These are phyloP conservation scores for Lepidurus couesii DNA, from an alignment of 1,140 invertebrate genomes.

Conservation along the genomic window DNA sequence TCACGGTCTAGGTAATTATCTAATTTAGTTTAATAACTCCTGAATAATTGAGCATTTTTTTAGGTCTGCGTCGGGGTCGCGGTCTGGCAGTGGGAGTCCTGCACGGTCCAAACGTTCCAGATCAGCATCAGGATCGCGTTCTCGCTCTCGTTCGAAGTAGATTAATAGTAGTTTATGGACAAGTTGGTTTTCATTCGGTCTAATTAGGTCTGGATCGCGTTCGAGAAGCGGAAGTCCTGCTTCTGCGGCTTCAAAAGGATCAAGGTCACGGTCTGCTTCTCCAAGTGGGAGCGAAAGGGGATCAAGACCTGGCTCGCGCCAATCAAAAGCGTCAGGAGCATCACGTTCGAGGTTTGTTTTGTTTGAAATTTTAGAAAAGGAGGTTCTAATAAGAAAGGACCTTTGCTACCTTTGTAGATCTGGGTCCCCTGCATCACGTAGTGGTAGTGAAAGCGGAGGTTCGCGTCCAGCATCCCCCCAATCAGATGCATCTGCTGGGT, in stretches of 20 bases:
- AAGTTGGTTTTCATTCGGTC: slow-evolving; percentile 41
- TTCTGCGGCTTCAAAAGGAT: slow-evolving; percentile 38
- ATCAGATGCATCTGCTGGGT: background rate
- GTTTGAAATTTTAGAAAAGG: background rate
- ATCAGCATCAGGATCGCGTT: slow-evolving; percentile 43
- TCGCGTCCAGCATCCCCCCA: background rate
- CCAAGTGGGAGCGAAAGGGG: slow-evolving; percentile 4
- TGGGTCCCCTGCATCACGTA: background rate
- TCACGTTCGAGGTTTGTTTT: slow-evolving; percentile 3
- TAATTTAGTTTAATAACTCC: background rate
- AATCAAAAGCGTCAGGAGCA: background rate
- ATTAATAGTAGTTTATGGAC: slow-evolving; percentile 38
- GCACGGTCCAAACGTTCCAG: slow-evolving; percentile 37
- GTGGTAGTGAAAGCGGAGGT: slow-evolving; percentile 2
- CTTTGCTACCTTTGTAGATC: background rate
- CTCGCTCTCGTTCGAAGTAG: slow-evolving; percentile 38
- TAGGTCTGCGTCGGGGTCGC: slow-evolving; percentile 31
- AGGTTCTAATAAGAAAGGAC: background rate
- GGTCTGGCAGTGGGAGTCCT: slow-evolving; percentile 22
- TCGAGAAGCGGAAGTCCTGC: slow-evolving; percentile 39
- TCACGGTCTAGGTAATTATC: slow-evolving; percentile 34
- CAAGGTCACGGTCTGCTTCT: slow-evolving; percentile 41
- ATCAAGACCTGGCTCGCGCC: background rate
- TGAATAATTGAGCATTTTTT: background rate
- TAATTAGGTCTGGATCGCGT: slow-evolving; percentile 39